These are phyloP conservation scores for Drosophila murphyi DNA, from an alignment of 1,140 invertebrate genomes.

Conservation along the genomic window DNA sequence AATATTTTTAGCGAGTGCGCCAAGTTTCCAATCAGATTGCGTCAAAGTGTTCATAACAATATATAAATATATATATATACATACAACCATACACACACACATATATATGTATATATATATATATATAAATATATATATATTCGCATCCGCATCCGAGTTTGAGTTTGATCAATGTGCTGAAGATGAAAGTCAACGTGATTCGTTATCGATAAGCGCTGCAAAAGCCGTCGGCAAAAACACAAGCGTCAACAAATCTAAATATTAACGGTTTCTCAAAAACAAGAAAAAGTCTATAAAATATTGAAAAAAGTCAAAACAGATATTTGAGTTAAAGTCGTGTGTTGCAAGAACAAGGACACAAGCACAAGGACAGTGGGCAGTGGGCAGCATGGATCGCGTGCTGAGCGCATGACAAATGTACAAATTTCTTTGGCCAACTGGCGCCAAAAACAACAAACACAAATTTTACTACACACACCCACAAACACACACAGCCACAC, in stretches of 20 bases:
- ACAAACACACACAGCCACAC: not conserved
- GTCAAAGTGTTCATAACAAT: constrained; percentile 20
- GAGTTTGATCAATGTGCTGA: not conserved
- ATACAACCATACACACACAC: not conserved
- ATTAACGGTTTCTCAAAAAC: not conserved
- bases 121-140: not conserved
- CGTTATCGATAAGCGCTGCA: constrained; percentile 14
- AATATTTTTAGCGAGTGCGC: constrained; percentile 18
- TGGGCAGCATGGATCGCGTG: constrained; percentile 33
- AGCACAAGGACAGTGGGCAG: constrained; percentile 5
- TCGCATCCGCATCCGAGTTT: no score
- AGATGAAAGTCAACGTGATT: constrained; percentile 18
- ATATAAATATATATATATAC: constrained; percentile 7
- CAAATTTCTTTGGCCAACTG: constrained; percentile 32
- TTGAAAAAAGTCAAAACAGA: no score
- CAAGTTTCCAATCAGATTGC: constrained; percentile 37
- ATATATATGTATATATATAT: not conserved
- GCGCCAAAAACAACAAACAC: constrained; percentile 37
- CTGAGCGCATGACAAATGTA: constrained; percentile 38
- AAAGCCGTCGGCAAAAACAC: constrained; percentile 41
- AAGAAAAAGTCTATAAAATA: not conserved
- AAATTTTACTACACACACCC: constrained; percentile 17
- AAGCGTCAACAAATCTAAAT: not conserved
- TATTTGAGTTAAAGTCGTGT: no score
- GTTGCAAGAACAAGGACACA: constrained; percentile 31